Conservation (phyloP, 1,140 invertebrate genomes). For the Macrobrachium rosenbergii region DNA sequence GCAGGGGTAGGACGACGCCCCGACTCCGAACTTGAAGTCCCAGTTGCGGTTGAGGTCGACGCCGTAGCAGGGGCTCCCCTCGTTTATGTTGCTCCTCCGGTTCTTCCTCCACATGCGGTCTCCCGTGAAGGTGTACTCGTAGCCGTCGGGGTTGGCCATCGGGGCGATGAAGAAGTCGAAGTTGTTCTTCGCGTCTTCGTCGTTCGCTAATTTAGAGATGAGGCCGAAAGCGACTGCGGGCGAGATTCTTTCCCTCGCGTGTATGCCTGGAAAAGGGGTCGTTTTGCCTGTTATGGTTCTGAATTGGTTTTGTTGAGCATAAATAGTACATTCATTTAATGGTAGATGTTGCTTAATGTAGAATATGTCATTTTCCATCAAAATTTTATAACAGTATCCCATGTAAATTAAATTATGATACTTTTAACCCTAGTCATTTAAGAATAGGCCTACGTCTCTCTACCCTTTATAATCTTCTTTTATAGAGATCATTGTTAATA, state of each 20-base stretch:
- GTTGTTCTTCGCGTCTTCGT: slow-evolving; percentile 78
- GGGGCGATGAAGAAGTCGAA: slow-evolving; percentile 76
- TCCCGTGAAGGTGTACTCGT: slow-evolving; percentile 62
- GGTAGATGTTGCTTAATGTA: too few species aligned
- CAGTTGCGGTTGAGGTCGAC: slow-evolving; percentile 68
- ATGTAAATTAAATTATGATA: too few species aligned
- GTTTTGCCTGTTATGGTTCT: slow-evolving; percentile 58
- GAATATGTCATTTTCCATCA: too few species aligned
- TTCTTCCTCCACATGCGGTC: slow-evolving; percentile 68
- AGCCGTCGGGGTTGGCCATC: slow-evolving; percentile 64
- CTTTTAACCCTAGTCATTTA: too few species aligned
- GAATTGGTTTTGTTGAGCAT: too few species aligned
- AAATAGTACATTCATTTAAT: too few species aligned
- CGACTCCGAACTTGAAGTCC: slow-evolving; percentile 75
- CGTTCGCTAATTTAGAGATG: slow-evolving; percentile 81
- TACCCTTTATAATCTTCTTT: too few species aligned
- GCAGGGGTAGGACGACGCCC: slow-evolving; percentile 82
- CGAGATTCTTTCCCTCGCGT: slow-evolving; percentile 93
- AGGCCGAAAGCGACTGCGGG: slow-evolving; percentile 87
- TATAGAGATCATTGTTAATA: too few species aligned
- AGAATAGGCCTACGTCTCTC: too few species aligned
- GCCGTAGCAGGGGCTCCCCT: slow-evolving; percentile 66
- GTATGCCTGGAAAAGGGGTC: slow-evolving; percentile 72
- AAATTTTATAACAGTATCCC: too few species aligned
- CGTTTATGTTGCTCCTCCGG: slow-evolving; percentile 12